phyloP scores from a whole-genome alignment of 1,140 invertebrate genomes.

The Papilio helenus region DNA sequence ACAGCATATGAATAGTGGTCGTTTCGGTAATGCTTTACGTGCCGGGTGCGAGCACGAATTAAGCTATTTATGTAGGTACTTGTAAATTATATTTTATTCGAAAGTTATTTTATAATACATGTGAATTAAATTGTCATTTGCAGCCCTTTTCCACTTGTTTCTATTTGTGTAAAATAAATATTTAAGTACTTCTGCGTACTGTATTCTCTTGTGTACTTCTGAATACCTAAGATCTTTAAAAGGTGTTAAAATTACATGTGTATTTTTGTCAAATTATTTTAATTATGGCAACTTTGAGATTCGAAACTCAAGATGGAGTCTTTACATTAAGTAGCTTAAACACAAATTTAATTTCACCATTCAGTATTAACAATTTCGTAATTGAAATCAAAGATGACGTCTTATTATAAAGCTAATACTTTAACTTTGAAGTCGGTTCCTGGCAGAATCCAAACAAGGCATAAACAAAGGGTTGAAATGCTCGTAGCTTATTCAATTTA shows the following conservation, averaged over 20 bases:
- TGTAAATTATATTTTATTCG: neutral
- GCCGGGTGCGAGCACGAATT: neutral
- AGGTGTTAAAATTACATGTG: neutral
- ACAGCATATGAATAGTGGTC: constrained; percentile 44
- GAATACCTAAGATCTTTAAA: neutral
- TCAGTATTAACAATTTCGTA: neutral
- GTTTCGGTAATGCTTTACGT: constrained; percentile 12
- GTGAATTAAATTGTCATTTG: too few species aligned
- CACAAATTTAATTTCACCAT: neutral
- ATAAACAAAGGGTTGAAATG: neutral
- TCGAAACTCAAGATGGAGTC: neutral
- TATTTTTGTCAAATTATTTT: neutral
- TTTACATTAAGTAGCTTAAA: neutral
- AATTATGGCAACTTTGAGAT: neutral
- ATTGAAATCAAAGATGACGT: neutral
- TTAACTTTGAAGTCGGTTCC: neutral
- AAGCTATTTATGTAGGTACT: neutral
- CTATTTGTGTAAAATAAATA: too few species aligned
- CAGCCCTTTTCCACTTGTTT: too few species aligned
- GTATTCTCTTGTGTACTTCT: neutral
- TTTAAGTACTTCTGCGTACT: neutral
- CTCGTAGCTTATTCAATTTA: constrained; percentile 8
- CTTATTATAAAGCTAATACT: constrained; percentile 11
- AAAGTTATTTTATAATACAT: neutral
- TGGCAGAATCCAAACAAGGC: neutral